Conservation (phyloP, 2,888 invertebrate genomes). For the Copidosoma aretas region DNA sequence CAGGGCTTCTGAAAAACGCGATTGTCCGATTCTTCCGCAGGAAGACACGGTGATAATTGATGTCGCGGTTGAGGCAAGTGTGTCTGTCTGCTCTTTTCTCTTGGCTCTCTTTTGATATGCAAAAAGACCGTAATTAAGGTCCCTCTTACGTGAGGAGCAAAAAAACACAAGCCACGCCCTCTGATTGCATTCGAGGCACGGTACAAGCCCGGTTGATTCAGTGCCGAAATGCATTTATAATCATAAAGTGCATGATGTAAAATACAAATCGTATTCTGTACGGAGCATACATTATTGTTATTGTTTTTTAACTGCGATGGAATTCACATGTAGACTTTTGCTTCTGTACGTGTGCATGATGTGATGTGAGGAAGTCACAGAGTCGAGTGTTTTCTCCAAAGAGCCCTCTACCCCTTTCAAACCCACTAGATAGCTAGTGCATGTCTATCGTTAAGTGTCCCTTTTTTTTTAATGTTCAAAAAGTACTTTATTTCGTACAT, state of each 20-base stretch:
- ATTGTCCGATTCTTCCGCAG: background rate
- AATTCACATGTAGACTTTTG: conserved; percentile 20
- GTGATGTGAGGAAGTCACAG: background rate
- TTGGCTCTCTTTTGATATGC: background rate
- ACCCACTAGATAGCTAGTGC: too few species aligned
- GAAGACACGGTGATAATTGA: background rate
- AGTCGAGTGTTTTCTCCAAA: background rate
- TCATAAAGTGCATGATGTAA: conserved; percentile 2
- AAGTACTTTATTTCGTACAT: too few species aligned
- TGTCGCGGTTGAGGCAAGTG: background rate
- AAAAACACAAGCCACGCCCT: conserved; percentile 12
- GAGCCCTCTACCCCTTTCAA: background rate
- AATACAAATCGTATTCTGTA: too few species aligned
- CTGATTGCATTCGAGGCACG: conserved; percentile 19
- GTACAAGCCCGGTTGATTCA: conserved; percentile 20
- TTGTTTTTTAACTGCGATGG: conserved; percentile 5
- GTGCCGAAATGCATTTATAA: conserved; percentile 30
- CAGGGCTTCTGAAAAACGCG: too few species aligned
- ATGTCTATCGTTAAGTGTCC: too few species aligned
- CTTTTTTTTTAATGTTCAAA: too few species aligned
- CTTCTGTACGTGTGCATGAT: background rate
- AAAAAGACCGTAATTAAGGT: background rate
- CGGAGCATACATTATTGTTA: background rate
- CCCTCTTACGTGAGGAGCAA: conserved; percentile 12
- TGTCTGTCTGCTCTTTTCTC: too few species aligned